These are phyloP conservation scores for Papilio polyxenes DNA, from an alignment of 1,140 invertebrate genomes.

Conservation along the genomic window DNA sequence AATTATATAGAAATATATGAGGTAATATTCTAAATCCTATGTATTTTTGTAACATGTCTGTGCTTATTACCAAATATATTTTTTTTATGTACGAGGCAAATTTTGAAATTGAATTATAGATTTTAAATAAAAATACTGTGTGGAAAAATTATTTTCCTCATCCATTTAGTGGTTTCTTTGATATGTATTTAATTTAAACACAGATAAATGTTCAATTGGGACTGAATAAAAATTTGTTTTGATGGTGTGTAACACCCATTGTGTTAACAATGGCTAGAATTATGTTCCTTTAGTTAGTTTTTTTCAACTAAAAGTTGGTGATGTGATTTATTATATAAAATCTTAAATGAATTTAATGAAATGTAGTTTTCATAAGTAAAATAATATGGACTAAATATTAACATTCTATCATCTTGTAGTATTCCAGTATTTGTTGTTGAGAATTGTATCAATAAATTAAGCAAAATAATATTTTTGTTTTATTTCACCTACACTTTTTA, in stretches of 20 bases:
- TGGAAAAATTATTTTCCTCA: constrained; percentile 11
- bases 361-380: constrained; percentile 73
- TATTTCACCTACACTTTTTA: constrained; percentile 39
- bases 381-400: constrained; percentile 66
- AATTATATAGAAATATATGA: constrained; percentile 15
- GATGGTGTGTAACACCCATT: constrained; percentile 67
- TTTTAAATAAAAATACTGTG: background rate
- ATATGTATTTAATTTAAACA: constrained; percentile 1
- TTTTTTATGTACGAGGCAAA: constrained; percentile 3
- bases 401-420: constrained; percentile 69
- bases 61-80: constrained; percentile 32
- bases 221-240: constrained; percentile 49
- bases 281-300: constrained; percentile 78
- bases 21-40: constrained; percentile 19
- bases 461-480: constrained; percentile 51
- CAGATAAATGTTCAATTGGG: constrained; percentile 40
- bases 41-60: constrained; percentile 28
- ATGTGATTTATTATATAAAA: constrained; percentile 76
- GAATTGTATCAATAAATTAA: constrained; percentile 76
- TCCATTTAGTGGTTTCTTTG: constrained; percentile 1
- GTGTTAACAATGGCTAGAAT: constrained; percentile 61
- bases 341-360: constrained; percentile 70
- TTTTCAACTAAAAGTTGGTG: constrained; percentile 78
- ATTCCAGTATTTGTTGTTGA: constrained; percentile 74
- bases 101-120: background rate